These are phyloP conservation scores for Scaptomyza parva DNA, from an alignment of 2,888 invertebrate species.

Conservation along the genomic window DNA sequence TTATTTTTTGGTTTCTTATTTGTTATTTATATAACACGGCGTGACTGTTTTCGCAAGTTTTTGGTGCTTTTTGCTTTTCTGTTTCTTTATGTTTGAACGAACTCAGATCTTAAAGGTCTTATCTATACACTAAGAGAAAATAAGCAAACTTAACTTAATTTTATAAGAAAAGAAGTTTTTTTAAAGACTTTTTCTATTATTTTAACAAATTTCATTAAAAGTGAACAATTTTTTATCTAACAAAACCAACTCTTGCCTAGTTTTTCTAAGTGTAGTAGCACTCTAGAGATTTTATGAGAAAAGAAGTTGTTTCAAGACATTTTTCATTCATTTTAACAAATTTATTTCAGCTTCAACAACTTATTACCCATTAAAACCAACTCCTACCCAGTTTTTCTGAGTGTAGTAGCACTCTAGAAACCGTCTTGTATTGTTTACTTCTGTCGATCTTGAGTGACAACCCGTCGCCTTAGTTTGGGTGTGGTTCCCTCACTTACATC, in stretches of 20 bases:
- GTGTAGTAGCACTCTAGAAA: neutral
- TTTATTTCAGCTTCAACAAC: neutral
- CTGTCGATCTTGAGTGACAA: conserved; percentile 51
- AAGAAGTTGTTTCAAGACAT: neutral
- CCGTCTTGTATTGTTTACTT: conserved; percentile 29
- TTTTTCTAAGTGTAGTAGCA: neutral
- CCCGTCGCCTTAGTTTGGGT: conserved; percentile 48
- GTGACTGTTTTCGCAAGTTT: conserved; percentile 74
- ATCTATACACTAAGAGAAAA: neutral
- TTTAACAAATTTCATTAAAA: neutral
- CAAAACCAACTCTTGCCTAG: neutral
- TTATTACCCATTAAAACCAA: neutral
- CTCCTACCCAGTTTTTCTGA: neutral
- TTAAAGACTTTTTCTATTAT: too few relatives aligned
- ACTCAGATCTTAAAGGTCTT: conserved; percentile 26
- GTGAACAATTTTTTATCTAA: neutral
- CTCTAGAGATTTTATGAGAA: too few relatives aligned
- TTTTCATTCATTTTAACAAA: neutral
- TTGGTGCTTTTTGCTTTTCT: neutral
- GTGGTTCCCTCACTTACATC: conserved; percentile 56
- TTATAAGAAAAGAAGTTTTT: neutral
- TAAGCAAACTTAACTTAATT: too few relatives aligned
- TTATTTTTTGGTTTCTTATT: conserved; percentile 20
- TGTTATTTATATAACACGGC: conserved; percentile 59
- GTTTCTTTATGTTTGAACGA: neutral